phyloP scores from a whole-genome alignment of 64 coral and sea anemone species.

The Astreopora myriophthalma region DNA sequence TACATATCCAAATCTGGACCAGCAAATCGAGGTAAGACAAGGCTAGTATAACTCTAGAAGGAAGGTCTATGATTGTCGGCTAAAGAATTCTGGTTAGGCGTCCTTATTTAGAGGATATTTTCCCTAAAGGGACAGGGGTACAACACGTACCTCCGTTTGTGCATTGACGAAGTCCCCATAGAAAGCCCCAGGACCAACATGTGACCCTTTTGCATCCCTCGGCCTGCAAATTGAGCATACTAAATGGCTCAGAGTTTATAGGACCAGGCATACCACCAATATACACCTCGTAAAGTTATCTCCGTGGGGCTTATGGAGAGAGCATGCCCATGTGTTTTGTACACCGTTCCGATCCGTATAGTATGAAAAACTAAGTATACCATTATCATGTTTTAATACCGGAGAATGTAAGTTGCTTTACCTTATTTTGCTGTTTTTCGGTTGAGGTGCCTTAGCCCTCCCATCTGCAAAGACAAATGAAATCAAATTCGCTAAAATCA shows the following conservation, averaged over 20 bases:
- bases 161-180: neutral
- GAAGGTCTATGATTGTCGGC: no score
- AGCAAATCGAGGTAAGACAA: no score
- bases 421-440: neutral
- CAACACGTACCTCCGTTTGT: neutral
- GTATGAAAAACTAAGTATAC: no score
- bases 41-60: no score
- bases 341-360: no score
- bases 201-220: neutral
- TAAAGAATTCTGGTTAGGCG: no score
- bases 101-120: no score
- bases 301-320: no score
- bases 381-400: neutral
- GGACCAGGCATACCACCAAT: neutral
- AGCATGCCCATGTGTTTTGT: no score
- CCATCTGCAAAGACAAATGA: neutral
- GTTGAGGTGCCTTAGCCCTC: neutral
- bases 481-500: neutral
- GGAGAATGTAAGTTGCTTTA: neutral
- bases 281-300: no score
- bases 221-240: neutral
- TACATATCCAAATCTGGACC: no score
- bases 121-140: no score
- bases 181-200: neutral
- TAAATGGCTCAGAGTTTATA: neutral